Evolutionary conservation across 2,888 invertebrate genomes (phyloP).

Genomic region (Brachyopa scutellaris): DNA sequence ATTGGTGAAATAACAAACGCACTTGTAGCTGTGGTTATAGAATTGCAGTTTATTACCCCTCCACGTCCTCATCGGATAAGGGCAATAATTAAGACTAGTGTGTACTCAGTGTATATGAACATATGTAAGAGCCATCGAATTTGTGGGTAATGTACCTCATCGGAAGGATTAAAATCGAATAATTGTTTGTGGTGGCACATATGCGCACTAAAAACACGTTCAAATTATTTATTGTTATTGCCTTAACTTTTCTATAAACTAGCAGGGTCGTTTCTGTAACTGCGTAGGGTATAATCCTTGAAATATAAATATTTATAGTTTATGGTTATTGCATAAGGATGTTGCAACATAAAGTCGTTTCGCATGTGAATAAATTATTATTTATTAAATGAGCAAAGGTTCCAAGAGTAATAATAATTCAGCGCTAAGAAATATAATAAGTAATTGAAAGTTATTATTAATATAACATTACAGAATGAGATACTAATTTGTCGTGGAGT

Average conservation of each 20-base stretch:
- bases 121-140: constrained; percentile 47
- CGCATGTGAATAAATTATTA: constrained; percentile 63
- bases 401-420: constrained; percentile 37
- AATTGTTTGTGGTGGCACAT: constrained; percentile 70
- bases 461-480: constrained; percentile 36
- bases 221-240: constrained; percentile 70
- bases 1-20: constrained; percentile 50
- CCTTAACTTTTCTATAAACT: constrained; percentile 53
- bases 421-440: constrained; percentile 39
- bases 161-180: constrained; percentile 71
- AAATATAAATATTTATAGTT: constrained; percentile 68
- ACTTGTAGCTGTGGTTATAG: constrained; percentile 43
- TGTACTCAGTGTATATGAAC: neutral
- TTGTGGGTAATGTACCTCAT: constrained; percentile 63
- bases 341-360: constrained; percentile 56
- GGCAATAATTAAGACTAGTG: constrained; percentile 39
- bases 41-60: constrained; percentile 18
- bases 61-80: neutral
- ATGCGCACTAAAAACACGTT: constrained; percentile 63
- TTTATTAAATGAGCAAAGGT: constrained; percentile 61
- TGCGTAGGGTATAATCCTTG: constrained; percentile 39
- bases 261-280: neutral
- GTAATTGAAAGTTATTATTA: constrained; percentile 65
- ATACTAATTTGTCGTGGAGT: constrained; percentile 38
- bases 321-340: constrained; percentile 65